Evolutionary conservation across 2,797 vertebrate genomes (phyloP).

Genomic region (Trematomus bernacchii): DNA sequence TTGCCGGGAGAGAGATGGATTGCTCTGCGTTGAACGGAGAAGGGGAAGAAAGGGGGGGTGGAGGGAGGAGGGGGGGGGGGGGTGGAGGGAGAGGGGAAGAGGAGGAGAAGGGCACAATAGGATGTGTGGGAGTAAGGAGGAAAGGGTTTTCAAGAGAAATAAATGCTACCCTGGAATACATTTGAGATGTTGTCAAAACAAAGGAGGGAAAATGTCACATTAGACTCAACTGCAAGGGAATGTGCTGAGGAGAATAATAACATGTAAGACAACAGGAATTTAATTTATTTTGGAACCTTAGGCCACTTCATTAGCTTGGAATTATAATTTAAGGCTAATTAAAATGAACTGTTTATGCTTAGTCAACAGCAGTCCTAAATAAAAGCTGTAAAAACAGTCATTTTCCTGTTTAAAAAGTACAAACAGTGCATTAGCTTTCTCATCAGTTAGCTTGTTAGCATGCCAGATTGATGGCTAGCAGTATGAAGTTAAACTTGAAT

Average conservation of each 20-base stretch:
- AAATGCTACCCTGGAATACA: constrained; percentile 47
- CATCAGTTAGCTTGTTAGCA: neutral
- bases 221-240: neutral
- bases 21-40: constrained; percentile 62
- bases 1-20: constrained; percentile 77
- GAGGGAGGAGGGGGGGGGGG: constrained; percentile 12
- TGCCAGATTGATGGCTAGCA: neutral
- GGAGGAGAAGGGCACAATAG: constrained; percentile 26
- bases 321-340: constrained; percentile 53
- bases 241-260: neutral
- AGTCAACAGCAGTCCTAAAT: neutral
- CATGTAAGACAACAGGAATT: constrained; percentile 31
- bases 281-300: constrained; percentile 35
- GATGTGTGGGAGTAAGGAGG: no score
- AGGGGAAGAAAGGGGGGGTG: constrained; percentile 38
- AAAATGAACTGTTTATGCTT: constrained; percentile 17
- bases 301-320: constrained; percentile 36
- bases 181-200: constrained; percentile 22
- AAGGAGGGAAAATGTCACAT: constrained; percentile 6
- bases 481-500: neutral
- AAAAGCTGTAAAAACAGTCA: neutral
- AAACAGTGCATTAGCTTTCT: neutral
- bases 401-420: neutral
- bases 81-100: neutral
- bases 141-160: constrained; percentile 19